Evolutionary conservation across 2,888 invertebrate genomes (phyloP).

Genomic region (Idaea straminata): DNA sequence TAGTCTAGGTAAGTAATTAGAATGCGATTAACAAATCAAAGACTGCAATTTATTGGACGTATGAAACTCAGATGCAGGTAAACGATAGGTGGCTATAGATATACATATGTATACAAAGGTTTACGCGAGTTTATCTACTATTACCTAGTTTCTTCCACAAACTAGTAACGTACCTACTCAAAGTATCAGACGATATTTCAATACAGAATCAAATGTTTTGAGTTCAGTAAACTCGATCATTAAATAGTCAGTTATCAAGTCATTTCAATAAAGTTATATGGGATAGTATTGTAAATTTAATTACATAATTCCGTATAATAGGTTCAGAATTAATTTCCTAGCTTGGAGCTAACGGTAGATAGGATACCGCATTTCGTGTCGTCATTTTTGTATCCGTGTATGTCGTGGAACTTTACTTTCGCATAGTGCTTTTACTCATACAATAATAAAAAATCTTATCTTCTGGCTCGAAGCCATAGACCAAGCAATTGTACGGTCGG

Average conservation of each 20-base stretch:
- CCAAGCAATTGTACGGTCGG: constrained; percentile 24
- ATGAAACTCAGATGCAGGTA: no score
- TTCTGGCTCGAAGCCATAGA: constrained; percentile 28
- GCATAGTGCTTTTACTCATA: constrained; percentile 16
- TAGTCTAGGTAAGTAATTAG: no score
- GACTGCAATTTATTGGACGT: no score
- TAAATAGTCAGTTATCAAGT: neutral
- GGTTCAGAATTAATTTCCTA: neutral
- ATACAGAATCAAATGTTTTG: constrained; percentile 11
- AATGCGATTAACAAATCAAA: no score
- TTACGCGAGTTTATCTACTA: neutral
- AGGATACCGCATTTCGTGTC: no score
- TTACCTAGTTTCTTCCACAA: neutral
- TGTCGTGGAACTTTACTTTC: constrained; percentile 10
- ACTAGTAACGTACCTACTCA: constrained; percentile 10
- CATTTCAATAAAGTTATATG: constrained; percentile 1
- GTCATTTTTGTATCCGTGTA: no score
- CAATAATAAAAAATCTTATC: constrained; percentile 27
- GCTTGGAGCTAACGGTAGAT: neutral
- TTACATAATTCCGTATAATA: neutral
- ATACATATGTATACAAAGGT: no score
- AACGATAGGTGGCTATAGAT: no score
- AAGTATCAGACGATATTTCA: constrained; percentile 5
- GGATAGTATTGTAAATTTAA: neutral
- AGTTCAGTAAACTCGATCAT: neutral